Percentiles rank a stretch among this genome's conserved stretches.
These are phyloP conservation scores for Bembecia ichneumoniformis DNA, from an alignment of 2,888 invertebrate genomes.

Conservation along the genomic window DNA sequence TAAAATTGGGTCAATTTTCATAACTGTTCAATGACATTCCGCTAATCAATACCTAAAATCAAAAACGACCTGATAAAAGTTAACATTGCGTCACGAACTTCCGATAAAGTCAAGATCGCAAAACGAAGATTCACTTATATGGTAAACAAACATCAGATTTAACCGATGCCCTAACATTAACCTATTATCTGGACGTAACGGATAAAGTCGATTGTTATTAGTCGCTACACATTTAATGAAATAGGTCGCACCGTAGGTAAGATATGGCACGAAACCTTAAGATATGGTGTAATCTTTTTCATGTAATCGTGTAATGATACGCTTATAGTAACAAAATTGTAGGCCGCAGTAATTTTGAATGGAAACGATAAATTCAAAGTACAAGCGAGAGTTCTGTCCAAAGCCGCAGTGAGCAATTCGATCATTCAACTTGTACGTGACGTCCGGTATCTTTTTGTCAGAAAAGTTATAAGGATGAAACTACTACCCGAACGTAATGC, in stretches of 20 bases:
- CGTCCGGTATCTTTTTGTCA: constrained; percentile 41
- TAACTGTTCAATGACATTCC: neutral
- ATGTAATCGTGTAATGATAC: constrained; percentile 1
- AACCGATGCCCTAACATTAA: constrained; percentile 16
- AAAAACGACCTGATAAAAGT: neutral
- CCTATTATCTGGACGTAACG: constrained; percentile 15
- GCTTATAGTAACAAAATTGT: neutral
- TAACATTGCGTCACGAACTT: constrained; percentile 40
- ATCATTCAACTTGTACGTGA: constrained; percentile 62
- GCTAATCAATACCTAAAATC: neutral
- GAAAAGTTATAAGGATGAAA: constrained; percentile 30
- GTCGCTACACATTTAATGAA: too few relatives aligned
- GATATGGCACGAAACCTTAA: too few relatives aligned
- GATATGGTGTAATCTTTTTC: too few relatives aligned
- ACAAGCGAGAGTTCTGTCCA: constrained; percentile 12
- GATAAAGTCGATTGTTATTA: constrained; percentile 2
- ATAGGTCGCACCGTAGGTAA: too few relatives aligned
- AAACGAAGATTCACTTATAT: constrained; percentile 43
- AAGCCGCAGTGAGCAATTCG: constrained; percentile 40
- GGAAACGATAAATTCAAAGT: neutral
- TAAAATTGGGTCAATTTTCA: constrained; percentile 1
- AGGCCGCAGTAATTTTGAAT: neutral
- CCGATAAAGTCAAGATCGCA: constrained; percentile 52
- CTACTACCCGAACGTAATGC: constrained; percentile 29
- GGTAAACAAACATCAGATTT: constrained; percentile 48